Conservation (phyloP, 2,888 invertebrate genomes). For the Dinocampus coccinellae region DNA sequence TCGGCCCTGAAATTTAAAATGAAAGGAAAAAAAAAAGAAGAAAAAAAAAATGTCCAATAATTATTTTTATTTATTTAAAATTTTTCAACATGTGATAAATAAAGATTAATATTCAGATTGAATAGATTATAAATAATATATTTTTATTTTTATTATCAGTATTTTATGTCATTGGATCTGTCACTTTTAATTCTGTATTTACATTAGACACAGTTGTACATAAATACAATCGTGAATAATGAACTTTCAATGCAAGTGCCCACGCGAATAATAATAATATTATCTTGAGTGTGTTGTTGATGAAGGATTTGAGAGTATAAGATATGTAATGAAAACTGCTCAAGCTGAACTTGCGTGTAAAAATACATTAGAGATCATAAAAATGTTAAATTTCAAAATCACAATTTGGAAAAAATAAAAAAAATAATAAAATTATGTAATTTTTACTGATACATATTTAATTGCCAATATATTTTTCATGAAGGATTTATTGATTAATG, state of each 20-base stretch:
- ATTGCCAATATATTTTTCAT: no score
- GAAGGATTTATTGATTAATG: neutral
- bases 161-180: neutral
- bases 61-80: no score
- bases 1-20: slow-evolving; percentile 76
- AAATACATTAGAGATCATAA: neutral
- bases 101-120: no score
- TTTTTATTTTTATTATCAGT: neutral
- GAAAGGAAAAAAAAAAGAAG: neutral
- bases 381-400: neutral
- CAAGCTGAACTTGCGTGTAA: neutral
- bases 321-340: neutral
- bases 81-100: no score
- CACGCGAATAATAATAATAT: neutral
- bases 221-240: no score
- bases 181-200: neutral
- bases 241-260: neutral
- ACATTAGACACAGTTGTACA: neutral
- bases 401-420: no score
- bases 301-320: neutral
- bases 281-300: neutral
- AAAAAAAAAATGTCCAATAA: no score
- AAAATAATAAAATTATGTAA: no score
- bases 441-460: neutral
- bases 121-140: neutral